phyloP scores from a whole-genome alignment of 2,888 invertebrate species.

The Emmelina monodactyla region DNA sequence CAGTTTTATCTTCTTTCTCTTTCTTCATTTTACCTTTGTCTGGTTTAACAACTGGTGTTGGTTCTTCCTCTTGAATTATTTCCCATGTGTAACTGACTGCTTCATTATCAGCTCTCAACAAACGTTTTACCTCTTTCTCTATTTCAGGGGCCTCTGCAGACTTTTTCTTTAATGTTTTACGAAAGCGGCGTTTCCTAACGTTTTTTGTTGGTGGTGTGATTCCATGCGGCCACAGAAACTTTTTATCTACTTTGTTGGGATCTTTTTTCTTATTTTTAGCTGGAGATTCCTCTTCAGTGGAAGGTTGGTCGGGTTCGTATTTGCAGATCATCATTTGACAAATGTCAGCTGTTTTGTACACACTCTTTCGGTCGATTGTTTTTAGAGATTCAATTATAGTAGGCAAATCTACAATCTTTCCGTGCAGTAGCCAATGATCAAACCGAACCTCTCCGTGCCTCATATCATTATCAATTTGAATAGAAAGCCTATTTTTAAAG shows the following conservation, averaged over 20 bases:
- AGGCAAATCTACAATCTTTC: constrained; percentile 86
- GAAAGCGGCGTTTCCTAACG: constrained; percentile 83
- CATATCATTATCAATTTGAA: constrained; percentile 84
- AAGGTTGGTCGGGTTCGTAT: constrained; percentile 78
- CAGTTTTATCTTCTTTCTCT: constrained; percentile 17
- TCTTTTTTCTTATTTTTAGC: constrained; percentile 80
- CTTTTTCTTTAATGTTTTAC: constrained; percentile 92
- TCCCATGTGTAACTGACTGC: constrained; percentile 86
- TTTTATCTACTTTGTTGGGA: constrained; percentile 77
- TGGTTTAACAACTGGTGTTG: constrained; percentile 16
- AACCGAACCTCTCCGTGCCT: constrained; percentile 84
- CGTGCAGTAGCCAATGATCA: constrained; percentile 81
- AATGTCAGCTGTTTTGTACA: constrained; percentile 94
- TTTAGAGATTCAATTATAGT: constrained; percentile 88
- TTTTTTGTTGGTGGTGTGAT: constrained; percentile 92
- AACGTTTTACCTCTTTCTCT: constrained; percentile 91
- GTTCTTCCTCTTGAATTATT: constrained; percentile 77
- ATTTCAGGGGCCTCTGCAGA: constrained; percentile 93
- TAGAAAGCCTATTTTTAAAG: constrained; percentile 79
- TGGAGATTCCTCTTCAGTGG: constrained; percentile 76
- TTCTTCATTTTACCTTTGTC: constrained; percentile 21
- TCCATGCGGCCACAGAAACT: constrained; percentile 90
- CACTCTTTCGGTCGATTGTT: constrained; percentile 90
- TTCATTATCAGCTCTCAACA: constrained; percentile 87
- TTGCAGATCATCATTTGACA: constrained; percentile 86